Base-by-base conservation (phyloP, 2,888 invertebrate species). In the Automeris io region DNA sequence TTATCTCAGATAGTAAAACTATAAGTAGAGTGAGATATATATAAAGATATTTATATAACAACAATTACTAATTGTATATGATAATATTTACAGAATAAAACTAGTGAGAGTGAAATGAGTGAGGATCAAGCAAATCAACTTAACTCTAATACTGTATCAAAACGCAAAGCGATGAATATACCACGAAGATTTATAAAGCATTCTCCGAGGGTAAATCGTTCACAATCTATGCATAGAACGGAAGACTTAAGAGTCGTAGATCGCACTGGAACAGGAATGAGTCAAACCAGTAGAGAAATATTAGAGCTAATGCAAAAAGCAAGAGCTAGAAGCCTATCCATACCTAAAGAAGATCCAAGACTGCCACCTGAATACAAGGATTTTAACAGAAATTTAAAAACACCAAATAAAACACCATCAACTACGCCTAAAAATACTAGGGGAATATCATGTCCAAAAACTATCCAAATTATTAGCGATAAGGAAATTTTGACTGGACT, bases 101-200 rank as follows among this genome's bases (percentile, higher is more conserved):
- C 86, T 74, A 88, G 87, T 86, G 87, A 88, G 67, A 88, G 87
- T 81, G 87, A 88, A 66, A 86, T 87, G 87, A 88, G 87, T 75
- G 87, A 87, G 58, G 87, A 87, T 62, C 81, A 78, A 64, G 56
- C 48, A 43, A 62, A 57, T 46, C 72, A 73, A 55, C 70, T 67
- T 46, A 68, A 60, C 56, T 42, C 51, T 41, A 50, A 58, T 48
- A 54, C 60, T 42, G 61, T 61, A 49, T 47, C 66, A 31, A 81
- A 67, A 54, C 82, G 86, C 35, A 87, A 71, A 62, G 68, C 72
- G 34, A 62, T 74, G 39, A 79, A 86, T 24, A 79, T 75, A 13
- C 85, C 86, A 43, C 71, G 83, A 24, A 65, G 86, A 32, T 85
- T 80, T 48, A 64, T 76, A 32, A 83, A 69, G 63, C 82, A 78